phyloP scores from a whole-genome alignment of 2,797 vertebrate species.

The Pangasius larnaudii region DNA sequence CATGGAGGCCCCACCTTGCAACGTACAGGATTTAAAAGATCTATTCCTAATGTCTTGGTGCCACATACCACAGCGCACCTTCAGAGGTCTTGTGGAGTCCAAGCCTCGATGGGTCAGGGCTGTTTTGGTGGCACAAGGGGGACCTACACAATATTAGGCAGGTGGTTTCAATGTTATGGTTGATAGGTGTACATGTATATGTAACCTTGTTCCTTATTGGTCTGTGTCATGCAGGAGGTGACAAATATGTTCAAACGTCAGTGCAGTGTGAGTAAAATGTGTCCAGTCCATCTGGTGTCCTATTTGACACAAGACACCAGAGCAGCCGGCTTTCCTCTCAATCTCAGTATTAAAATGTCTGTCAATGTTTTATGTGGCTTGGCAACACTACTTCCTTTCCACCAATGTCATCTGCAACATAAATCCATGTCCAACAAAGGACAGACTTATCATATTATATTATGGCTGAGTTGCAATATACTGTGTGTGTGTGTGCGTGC shows the following conservation, averaged over 20 bases:
- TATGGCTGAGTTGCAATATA: conserved; percentile 48
- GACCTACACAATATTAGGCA: too few relatives aligned
- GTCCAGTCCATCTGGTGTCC: neutral
- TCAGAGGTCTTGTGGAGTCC: too few relatives aligned
- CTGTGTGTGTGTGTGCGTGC: conserved; percentile 56
- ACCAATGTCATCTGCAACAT: conserved; percentile 67
- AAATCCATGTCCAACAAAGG: conserved; percentile 70
- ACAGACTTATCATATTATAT: conserved; percentile 66
- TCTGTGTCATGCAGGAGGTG: conserved; percentile 55
- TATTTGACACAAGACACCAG: conserved; percentile 46
- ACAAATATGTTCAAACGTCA: conserved; percentile 68
- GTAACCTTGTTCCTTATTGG: conserved; percentile 25
- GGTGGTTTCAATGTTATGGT: too few relatives aligned
- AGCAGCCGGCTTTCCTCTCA: conserved; percentile 63
- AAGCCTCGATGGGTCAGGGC: too few relatives aligned
- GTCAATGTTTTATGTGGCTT: conserved; percentile 74
- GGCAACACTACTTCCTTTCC: conserved; percentile 63
- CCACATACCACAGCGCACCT: too few relatives aligned
- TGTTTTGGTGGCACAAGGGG: too few relatives aligned
- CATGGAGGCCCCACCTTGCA: too few relatives aligned
- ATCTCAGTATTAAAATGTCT: conserved; percentile 78
- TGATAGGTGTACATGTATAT: neutral
- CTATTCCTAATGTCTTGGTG: too few relatives aligned
- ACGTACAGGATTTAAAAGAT: too few relatives aligned
- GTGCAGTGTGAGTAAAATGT: conserved; percentile 36